Percentiles rank a stretch among this genome's conserved stretches.
Conservation (phyloP, 2,888 invertebrate genomes). For the Clusia tigrina region DNA sequence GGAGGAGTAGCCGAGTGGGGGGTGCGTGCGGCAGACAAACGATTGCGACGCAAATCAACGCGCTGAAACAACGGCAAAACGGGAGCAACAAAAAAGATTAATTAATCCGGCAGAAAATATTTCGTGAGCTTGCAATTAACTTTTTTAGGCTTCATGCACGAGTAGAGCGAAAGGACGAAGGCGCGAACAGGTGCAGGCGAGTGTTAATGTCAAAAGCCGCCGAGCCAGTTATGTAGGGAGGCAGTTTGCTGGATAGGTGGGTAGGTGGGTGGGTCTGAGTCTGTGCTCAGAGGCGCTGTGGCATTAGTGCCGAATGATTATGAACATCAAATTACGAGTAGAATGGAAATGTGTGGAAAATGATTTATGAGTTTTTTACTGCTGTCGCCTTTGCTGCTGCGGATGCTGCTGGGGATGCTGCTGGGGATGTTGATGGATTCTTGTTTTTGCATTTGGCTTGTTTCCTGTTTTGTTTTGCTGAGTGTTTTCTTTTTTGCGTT, state of each 20-base stretch:
- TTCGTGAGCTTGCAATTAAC: slow-evolving; percentile 15
- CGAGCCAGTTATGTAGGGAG: no score
- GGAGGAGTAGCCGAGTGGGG: neutral
- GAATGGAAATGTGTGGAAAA: neutral
- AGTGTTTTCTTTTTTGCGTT: neutral
- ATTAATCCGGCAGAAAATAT: slow-evolving; percentile 18
- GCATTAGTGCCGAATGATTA: no score
- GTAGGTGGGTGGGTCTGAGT: no score
- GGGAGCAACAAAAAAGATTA: slow-evolving; percentile 12
- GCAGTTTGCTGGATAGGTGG: no score
- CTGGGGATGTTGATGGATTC: slow-evolving; percentile 10
- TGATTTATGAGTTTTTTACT: neutral
- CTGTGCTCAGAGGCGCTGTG: no score
- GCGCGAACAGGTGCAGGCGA: no score
- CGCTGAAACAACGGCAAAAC: neutral
- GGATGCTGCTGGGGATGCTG: neutral
- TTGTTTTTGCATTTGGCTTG: slow-evolving; percentile 6
- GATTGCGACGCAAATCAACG: neutral
- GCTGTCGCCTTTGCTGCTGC: neutral
- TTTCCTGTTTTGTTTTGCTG: slow-evolving; percentile 2
- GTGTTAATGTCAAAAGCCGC: no score
- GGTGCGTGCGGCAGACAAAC: neutral
- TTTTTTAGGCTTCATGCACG: no score
- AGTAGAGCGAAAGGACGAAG: no score
- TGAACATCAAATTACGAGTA: no score